These are phyloP conservation scores for Pagrus major DNA, from an alignment of 2,113 vertebrate genomes.

Conservation along the genomic window DNA sequence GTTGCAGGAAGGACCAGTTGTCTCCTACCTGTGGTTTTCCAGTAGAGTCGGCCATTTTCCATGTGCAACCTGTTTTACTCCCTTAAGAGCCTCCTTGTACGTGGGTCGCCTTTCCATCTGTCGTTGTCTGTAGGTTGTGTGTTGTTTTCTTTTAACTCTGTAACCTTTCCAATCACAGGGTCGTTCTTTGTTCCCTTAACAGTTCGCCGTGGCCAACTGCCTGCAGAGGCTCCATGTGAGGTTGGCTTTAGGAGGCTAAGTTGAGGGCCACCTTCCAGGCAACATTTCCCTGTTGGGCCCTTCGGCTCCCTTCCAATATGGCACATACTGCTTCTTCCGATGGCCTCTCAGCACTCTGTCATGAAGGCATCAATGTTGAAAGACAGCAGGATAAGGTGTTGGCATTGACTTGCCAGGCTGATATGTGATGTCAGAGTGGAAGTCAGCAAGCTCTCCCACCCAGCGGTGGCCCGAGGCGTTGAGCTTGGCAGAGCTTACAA, in stretches of 20 bases:
- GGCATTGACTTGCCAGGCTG: not conserved
- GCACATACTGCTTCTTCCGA: slow-evolving; percentile 7
- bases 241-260: not conserved
- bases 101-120: not conserved
- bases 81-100: not conserved
- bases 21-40: not conserved
- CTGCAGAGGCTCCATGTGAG: slow-evolving; percentile 3
- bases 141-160: slow-evolving; percentile 18
- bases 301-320: slow-evolving; percentile 2
- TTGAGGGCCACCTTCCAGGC: slow-evolving; percentile 42
- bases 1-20: slow-evolving; percentile 6
- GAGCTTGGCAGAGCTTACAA: not conserved
- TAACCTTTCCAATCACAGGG: not conserved
- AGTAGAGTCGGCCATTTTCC: slow-evolving; percentile 37
- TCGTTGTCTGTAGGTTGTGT: not conserved
- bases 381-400: too few species aligned
- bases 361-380: slow-evolving; percentile 8
- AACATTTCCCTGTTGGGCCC: slow-evolving; percentile 17
- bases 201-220: not conserved
- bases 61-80: slow-evolving; percentile 36
- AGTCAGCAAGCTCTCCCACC: not conserved
- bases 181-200: not conserved
- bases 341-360: not conserved
- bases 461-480: not conserved
- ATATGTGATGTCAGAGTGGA: not conserved